Conservation (phyloP, 1,140 invertebrate species). For the Glossosoma conforme region DNA sequence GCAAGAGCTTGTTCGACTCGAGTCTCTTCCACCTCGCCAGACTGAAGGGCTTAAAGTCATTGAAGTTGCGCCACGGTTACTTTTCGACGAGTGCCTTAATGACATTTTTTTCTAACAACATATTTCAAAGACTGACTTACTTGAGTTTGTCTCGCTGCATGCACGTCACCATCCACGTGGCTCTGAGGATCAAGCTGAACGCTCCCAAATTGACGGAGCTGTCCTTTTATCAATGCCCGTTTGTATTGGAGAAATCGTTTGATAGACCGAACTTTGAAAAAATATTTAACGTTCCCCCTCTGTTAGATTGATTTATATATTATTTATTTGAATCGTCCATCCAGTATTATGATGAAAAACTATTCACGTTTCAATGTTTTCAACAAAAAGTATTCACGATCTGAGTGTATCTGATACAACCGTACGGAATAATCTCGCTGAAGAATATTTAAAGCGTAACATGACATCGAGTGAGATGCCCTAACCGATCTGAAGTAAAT, state of each 20-base stretch:
- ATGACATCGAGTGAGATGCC: no score
- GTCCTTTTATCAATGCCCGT: conserved; percentile 50
- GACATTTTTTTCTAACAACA: conserved; percentile 46
- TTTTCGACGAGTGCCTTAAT: conserved; percentile 47
- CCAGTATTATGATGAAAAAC: conserved; percentile 19
- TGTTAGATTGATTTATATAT: conserved; percentile 41
- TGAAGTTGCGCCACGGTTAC: conserved; percentile 49
- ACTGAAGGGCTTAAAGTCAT: conserved; percentile 44
- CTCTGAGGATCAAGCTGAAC: conserved; percentile 45
- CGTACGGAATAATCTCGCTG: no score
- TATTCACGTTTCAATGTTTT: no score
- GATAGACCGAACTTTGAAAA: conserved; percentile 46
- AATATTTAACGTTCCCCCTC: conserved; percentile 47
- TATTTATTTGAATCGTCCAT: no score
- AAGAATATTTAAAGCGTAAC: no score
- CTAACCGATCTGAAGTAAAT: no score
- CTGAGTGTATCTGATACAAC: no score
- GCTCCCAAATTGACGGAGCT: conserved; percentile 46
- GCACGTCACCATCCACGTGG: conserved; percentile 48
- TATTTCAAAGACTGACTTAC: conserved; percentile 45
- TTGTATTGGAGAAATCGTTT: conserved; percentile 44
- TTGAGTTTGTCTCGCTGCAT: conserved; percentile 47
- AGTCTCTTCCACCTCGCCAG: conserved; percentile 45
- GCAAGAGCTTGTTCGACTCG: conserved; percentile 50
- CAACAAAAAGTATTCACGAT: no score